Evolutionary conservation across 2,797 vertebrate species (phyloP).

Genomic region (Notamacropus eugenii): DNA sequence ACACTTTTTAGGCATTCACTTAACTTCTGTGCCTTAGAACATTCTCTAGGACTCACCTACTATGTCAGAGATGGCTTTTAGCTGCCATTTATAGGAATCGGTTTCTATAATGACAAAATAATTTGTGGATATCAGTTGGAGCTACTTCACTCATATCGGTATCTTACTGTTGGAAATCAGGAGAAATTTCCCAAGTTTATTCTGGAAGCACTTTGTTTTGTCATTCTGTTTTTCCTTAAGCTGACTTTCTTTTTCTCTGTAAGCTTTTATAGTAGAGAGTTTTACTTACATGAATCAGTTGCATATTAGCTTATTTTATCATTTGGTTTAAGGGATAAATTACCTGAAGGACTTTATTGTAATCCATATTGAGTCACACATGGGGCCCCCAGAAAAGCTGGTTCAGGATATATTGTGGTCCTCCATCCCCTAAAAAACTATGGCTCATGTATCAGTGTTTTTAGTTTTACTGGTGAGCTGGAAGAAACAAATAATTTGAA

Average conservation of each 20-base stretch:
- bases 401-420: not conserved
- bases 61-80: not conserved
- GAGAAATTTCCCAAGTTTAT: not conserved
- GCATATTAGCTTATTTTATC: not conserved
- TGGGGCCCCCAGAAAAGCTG: not conserved
- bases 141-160: not conserved
- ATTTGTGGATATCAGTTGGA: not conserved
- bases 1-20: not conserved
- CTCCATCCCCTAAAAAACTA: not conserved
- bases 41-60: not conserved
- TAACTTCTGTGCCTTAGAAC: not conserved
- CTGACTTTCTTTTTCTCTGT: not conserved
- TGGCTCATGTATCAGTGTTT: not conserved
- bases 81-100: not conserved
- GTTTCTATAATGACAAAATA: not conserved
- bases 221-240: not conserved
- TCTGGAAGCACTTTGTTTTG: not conserved
- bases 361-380: not conserved
- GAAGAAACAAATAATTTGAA: not conserved
- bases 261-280: not conserved
- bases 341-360: not conserved
- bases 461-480: not conserved
- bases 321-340: not conserved
- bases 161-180: not conserved
- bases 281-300: not conserved